A percentile compares a stretch with the other conserved stretches of the same genome.
These are phyloP conservation scores for Anoplophora glabripennis DNA, from an alignment of 1,140 invertebrate genomes.

Conservation along the genomic window DNA sequence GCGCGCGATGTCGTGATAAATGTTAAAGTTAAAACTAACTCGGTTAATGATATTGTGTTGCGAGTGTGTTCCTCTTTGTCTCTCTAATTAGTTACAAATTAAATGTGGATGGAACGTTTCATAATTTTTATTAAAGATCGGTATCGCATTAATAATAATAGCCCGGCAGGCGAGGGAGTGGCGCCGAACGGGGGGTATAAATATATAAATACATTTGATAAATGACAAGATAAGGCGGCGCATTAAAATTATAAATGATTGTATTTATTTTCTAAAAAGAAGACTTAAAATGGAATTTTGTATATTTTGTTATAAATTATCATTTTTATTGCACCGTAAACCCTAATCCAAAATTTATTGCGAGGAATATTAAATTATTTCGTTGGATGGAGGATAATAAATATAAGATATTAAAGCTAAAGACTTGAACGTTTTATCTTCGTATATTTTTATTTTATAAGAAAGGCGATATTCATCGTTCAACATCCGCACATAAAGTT, in stretches of 20 bases:
- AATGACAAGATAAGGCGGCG: conserved; percentile 27
- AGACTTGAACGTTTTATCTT: conserved; percentile 39
- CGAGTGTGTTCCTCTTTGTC: conserved; percentile 15
- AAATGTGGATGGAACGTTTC: conserved; percentile 37
- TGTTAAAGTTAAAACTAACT: conserved; percentile 14
- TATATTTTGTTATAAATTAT: conserved; percentile 50
- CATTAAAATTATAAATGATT: conserved; percentile 31
- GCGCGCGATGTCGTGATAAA: conserved; percentile 17
- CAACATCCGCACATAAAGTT: conserved; percentile 44
- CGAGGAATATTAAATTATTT: conserved; percentile 48
- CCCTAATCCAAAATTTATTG: conserved; percentile 49
- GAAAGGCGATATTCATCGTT: conserved; percentile 42
- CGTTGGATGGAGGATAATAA: conserved; percentile 44
- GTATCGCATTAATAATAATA: conserved; percentile 42
- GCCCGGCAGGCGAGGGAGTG: conserved; percentile 21
- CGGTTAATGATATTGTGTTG: conserved; percentile 23
- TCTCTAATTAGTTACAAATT: conserved; percentile 36
- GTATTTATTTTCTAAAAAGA: conserved; percentile 21
- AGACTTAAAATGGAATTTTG: conserved; percentile 38
- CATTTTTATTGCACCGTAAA: conserved; percentile 48
- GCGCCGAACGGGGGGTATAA: conserved; percentile 7
- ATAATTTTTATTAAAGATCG: conserved; percentile 43
- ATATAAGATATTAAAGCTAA: conserved; percentile 45
- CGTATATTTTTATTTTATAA: conserved; percentile 35
- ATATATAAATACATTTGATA: conserved; percentile 27